Percentiles rank a stretch among this genome's conserved stretches.
These are phyloP conservation scores for Sympetrum striolatum DNA, from an alignment of 2,888 invertebrate genomes.

Conservation along the genomic window DNA sequence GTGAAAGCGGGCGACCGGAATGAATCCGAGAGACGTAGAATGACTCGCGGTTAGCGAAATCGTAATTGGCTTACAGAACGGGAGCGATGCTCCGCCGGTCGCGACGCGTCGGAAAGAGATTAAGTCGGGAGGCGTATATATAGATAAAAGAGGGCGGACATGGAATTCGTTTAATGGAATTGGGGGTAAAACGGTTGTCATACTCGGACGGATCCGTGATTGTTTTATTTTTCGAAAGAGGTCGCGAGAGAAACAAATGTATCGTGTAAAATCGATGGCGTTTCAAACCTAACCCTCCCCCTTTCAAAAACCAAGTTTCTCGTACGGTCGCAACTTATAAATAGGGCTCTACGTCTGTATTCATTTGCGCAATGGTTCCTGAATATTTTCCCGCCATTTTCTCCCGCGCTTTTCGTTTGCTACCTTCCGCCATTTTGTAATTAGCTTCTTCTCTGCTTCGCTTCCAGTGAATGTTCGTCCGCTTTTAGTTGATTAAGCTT, in stretches of 20 bases:
- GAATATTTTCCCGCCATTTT: too few relatives aligned
- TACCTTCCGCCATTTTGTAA: background rate
- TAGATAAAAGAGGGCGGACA: background rate
- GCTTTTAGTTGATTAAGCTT: background rate
- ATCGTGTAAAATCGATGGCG: background rate
- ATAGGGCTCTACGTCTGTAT: background rate
- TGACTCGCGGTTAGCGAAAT: background rate
- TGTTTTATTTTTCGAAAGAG: background rate
- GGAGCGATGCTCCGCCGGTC: background rate
- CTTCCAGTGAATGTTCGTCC: background rate
- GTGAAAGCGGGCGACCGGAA: background rate
- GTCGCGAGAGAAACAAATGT: background rate
- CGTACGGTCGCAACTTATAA: background rate
- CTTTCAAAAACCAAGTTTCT: background rate
- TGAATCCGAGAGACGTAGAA: background rate
- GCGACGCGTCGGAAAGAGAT: background rate
- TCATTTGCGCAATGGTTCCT: background rate
- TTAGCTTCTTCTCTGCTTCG: background rate
- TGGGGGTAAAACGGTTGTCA: background rate
- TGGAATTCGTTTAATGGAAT: background rate
- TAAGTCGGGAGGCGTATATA: background rate
- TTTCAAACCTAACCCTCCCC: background rate
- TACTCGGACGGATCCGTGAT: background rate
- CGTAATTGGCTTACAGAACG: background rate
- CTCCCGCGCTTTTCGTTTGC: background rate